phyloP scores from a whole-genome alignment of 2,888 invertebrate genomes.

The Hipparchia sbordonii region DNA sequence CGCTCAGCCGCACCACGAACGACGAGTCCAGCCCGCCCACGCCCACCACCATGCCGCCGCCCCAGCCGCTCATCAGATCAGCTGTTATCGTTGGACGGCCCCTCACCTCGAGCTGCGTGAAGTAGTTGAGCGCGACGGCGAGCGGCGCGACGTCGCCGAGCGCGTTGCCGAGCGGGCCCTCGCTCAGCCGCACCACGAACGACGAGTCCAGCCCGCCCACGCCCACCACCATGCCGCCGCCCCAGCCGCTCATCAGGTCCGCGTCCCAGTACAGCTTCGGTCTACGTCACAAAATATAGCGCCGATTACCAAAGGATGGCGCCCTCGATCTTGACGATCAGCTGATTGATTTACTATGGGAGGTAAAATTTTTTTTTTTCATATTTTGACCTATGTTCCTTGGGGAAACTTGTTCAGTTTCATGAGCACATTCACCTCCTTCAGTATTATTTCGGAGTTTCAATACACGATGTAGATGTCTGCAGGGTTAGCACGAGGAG shows the following conservation, averaged over 20 bases:
- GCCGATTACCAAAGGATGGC: too few relatives aligned
- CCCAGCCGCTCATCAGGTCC: constrained; percentile 56
- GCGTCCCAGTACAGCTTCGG: constrained; percentile 68
- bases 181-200: constrained; percentile 86
- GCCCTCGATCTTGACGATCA: too few relatives aligned
- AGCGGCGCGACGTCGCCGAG: constrained; percentile 87
- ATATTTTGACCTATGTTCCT: too few relatives aligned
- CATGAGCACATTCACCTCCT: too few relatives aligned
- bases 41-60: constrained; percentile 87
- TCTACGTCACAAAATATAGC: constrained; percentile 43
- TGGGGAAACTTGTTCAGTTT: too few relatives aligned
- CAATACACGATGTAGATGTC: too few relatives aligned
- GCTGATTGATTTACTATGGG: too few relatives aligned
- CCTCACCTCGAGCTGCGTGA: constrained; percentile 83
- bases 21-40: constrained; percentile 92
- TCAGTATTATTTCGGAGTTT: too few relatives aligned
- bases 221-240: constrained; percentile 87
- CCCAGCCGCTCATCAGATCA: constrained; percentile 56
- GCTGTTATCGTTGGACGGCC: constrained; percentile 46
- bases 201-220: constrained; percentile 92
- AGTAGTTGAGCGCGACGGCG: constrained; percentile 91
- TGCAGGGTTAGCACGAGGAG: too few relatives aligned
- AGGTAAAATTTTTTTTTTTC: too few relatives aligned
- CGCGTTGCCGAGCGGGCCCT: constrained; percentile 85
- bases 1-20: constrained; percentile 86